Base-by-base conservation (phyloP, 2,888 invertebrate genomes). In the Acheta domesticus region DNA sequence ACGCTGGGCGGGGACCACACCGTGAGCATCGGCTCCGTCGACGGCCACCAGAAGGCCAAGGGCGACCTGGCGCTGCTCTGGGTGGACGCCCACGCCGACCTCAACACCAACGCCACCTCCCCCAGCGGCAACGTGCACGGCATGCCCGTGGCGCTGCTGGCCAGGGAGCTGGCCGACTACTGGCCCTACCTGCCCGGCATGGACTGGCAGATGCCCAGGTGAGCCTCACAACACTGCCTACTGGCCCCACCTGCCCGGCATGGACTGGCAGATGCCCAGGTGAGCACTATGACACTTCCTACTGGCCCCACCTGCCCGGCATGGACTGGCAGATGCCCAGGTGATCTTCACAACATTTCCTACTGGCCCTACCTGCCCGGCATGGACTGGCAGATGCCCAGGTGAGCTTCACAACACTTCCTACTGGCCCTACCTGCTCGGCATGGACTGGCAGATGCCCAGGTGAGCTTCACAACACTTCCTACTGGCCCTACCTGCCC, bases 81-180 rank as follows among this genome's bases (percentile, higher is more conserved):
- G 96, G 91, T 97, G 50, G 97, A 97, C 86, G 96, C 97, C 1
- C 97, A 97, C 86, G 94, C 97, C 11, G 97, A 98, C 87, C 91
- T 97, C 83, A 97, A 98, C 88, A 94, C 97, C 19, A 94, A 95
- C 84, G 91, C 91, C 85, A 95, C 95, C 0, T 95, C 96, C 5
- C 88, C 86, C 3, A 91, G 93, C 36, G 97, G 97, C 14, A 95
- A 97, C 85, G 89, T 92, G 77, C 93, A 93, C 84, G 93, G 92
- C 23, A 93, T 93, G 93, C 94, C 96, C 0, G 91, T 96, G 11
- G 93, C 96, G 1, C 89, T 96, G 80, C 87, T 96, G 49, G 90
- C 92, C 49, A 90, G 91, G 80, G 96, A 96, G 86, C 87, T 95
- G 62, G 87, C 91, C 0, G 90, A 92, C 84, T 93, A 93, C 85